phyloP scores from a whole-genome alignment of 1,140 invertebrate genomes.

The Panonychus citri region DNA sequence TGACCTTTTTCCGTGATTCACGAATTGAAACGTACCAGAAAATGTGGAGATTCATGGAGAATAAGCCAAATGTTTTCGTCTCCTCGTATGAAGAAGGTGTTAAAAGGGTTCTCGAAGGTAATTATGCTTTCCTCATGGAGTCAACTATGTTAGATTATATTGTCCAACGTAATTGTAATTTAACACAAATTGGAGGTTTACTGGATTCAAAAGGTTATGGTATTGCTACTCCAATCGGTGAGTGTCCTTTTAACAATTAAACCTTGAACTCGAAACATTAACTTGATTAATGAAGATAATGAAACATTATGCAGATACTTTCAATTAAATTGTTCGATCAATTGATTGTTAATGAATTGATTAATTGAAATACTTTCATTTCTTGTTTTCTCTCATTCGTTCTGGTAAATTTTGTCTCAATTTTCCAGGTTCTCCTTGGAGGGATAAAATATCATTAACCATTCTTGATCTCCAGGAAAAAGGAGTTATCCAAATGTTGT shows the following conservation, averaged over 20 bases:
- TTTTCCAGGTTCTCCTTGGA: slow-evolving; percentile 6
- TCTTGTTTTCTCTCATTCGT: too few species aligned
- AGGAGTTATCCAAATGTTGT: slow-evolving; percentile 25
- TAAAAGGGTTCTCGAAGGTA: slow-evolving; percentile 41
- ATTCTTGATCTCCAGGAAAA: slow-evolving; percentile 27
- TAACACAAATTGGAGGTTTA: slow-evolving; percentile 26
- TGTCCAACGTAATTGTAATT: slow-evolving; percentile 24
- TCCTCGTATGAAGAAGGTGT: slow-evolving; percentile 51
- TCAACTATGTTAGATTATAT: slow-evolving; percentile 26
- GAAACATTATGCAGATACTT: background rate
- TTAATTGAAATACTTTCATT: too few species aligned
- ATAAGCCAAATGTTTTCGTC: slow-evolving; percentile 21
- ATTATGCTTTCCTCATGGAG: slow-evolving; percentile 26
- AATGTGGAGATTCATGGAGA: slow-evolving; percentile 18
- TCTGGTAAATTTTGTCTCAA: background rate
- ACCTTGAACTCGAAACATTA: background rate
- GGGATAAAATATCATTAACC: slow-evolving; percentile 19
- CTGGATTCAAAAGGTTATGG: slow-evolving; percentile 40
- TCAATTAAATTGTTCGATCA: background rate
- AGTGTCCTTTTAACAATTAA: background rate
- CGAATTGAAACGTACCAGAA: slow-evolving; percentile 17
- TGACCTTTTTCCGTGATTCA: slow-evolving; percentile 44
- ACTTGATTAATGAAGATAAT: background rate
- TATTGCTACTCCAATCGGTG: slow-evolving; percentile 42
- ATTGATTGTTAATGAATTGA: too few species aligned